phyloP scores from a whole-genome alignment of 2,797 vertebrate species.

The Liparis tanakae region DNA sequence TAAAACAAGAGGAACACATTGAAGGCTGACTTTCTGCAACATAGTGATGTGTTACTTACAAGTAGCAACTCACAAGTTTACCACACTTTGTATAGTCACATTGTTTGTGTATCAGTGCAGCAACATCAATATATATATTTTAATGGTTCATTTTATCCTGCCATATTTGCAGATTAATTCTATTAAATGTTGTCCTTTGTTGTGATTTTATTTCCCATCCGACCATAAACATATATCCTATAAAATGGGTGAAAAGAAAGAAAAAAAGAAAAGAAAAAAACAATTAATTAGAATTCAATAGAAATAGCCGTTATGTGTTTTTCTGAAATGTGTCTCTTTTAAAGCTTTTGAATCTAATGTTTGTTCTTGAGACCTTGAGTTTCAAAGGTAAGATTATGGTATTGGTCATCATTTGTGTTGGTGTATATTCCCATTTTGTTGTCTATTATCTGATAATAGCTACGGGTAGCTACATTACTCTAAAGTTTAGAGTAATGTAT shows the following conservation, averaged over 20 bases:
- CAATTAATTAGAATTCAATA: neutral
- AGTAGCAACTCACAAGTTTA: neutral
- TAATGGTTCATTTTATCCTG: neutral
- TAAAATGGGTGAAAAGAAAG: neutral
- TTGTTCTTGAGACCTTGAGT: neutral
- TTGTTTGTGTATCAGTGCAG: neutral
- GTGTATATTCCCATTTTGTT: neutral
- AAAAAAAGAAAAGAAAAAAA: neutral
- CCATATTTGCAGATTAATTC: neutral
- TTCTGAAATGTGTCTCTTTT: neutral
- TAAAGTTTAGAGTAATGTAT: slow-evolving; percentile 3
- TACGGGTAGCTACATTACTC: neutral
- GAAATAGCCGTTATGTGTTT: neutral
- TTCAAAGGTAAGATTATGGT: neutral
- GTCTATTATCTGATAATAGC: neutral
- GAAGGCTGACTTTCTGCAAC: slow-evolving; percentile 8
- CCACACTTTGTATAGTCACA: neutral
- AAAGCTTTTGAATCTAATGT: neutral
- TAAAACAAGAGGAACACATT: neutral
- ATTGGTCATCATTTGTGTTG: neutral
- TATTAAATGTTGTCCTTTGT: neutral
- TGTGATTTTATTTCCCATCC: neutral
- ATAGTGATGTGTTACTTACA: neutral
- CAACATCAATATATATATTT: neutral
- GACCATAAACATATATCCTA: neutral